Evolutionary conservation across 1,140 invertebrate genomes (phyloP), one percentile per base, ranked within the genome.

Genomic region (Andrena cerasifolii): DNA sequence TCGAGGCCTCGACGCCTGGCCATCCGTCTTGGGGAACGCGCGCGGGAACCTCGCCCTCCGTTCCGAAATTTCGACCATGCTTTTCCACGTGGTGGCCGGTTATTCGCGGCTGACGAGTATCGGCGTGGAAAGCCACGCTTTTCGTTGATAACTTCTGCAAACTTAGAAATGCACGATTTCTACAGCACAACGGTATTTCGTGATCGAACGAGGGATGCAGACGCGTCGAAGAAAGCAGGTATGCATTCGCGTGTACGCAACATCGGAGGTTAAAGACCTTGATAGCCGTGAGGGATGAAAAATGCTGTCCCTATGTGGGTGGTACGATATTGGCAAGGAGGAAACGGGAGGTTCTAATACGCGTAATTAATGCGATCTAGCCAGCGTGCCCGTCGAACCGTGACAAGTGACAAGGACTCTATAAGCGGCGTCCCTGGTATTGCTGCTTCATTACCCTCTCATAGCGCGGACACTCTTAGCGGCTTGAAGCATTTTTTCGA

Each of bases 321-420:
- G 79, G 80, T 43, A 33, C 14, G 7, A 10, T 49, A 74, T 33
- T 24, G 4, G 16, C 21, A 54, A 54, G 58, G 56, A 61, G 68
- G 33, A 78, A 78, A 47, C n/a, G 26, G 31, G 67, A 63, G 78
- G 68, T 53, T 81, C 70, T 86, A 87, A 86, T 85, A 85, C 78
- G 77, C 66, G 84, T 90, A 90, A 90, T 90, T 90, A 90, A 90
- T 88, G 80, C 78, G 80, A 89, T 89, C 78, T 80, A 80, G 82
- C 62, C 73, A 87, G 78, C 77, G 77, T 79, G 82, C 82, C 79
- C 75, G 73, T 62, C 79, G 62, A 75, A 82, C 73, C 82, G 63
- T 83, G 67, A 65, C 83, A 78, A 76, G 58, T 83, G 81, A 84
- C 78, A 84, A 82, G 82, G 78, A 77, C 62, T 73, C 36, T 68